These are phyloP conservation scores for Hylia prasina DNA, from an alignment of 2,113 vertebrate species.

Conservation along the genomic window DNA sequence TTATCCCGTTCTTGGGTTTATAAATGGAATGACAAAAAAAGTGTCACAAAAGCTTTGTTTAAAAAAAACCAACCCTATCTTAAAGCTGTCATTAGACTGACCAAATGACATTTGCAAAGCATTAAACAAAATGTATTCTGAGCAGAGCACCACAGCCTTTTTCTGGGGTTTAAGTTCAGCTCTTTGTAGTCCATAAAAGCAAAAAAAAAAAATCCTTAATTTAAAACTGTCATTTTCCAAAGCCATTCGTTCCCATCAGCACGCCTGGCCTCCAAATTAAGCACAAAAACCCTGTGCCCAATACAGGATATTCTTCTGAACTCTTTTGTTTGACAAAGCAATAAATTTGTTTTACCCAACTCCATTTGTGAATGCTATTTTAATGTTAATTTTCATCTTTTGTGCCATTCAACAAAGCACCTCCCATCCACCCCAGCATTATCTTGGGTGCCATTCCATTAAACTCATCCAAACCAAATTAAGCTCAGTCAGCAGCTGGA, in stretches of 20 bases:
- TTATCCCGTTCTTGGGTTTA: background rate
- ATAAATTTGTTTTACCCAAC: background rate
- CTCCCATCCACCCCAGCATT: background rate
- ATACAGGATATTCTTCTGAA: background rate
- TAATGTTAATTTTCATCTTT: background rate
- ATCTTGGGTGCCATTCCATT: no score
- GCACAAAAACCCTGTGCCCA: background rate
- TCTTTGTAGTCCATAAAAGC: background rate
- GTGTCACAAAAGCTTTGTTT: background rate
- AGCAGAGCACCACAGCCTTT: background rate
- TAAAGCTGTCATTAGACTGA: background rate
- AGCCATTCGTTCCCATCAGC: background rate
- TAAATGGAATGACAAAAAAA: background rate
- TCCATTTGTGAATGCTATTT: background rate
- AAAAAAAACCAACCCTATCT: background rate
- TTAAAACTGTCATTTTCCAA: background rate
- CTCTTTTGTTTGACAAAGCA: background rate
- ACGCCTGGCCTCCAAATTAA: background rate
- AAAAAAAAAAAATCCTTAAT: background rate
- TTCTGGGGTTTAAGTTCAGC: background rate
- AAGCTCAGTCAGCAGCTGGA: background rate
- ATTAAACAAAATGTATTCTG: background rate
- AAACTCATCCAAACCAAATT: background rate
- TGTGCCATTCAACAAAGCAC: background rate
- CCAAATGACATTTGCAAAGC: background rate